These are phyloP conservation scores for Vultur gryphus DNA, from an alignment of 2,797 vertebrate genomes.

Conservation along the genomic window DNA sequence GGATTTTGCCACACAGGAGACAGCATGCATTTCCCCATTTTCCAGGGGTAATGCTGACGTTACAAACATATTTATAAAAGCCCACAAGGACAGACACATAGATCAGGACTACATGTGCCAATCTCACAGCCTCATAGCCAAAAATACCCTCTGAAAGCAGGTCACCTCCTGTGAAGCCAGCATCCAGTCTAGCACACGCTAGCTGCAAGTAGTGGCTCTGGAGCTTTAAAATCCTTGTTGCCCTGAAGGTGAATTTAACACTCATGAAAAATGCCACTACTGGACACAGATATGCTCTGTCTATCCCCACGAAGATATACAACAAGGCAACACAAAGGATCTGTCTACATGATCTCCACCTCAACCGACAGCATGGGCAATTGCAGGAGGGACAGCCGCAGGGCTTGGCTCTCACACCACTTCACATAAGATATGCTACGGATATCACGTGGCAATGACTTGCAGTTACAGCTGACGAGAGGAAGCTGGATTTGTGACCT, in stretches of 20 bases:
- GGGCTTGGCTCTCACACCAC: neutral
- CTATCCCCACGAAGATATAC: neutral
- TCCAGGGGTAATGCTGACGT: neutral
- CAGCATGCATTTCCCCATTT: neutral
- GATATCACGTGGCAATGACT: neutral
- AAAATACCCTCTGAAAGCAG: neutral
- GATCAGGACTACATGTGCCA: neutral
- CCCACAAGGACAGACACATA: neutral
- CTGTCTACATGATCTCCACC: neutral
- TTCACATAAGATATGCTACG: neutral
- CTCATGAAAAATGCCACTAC: neutral
- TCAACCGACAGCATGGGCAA: neutral
- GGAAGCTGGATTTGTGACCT: conserved; percentile 20
- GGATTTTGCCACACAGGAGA: neutral
- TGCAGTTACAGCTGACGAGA: neutral
- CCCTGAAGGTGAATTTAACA: neutral
- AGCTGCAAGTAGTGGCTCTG: neutral
- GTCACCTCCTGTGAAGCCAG: neutral
- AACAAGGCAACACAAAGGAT: neutral
- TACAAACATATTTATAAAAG: neutral
- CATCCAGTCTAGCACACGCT: neutral
- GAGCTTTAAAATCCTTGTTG: neutral
- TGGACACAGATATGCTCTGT: neutral
- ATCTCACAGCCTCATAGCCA: neutral
- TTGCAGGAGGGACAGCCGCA: neutral